phyloP scores from a whole-genome alignment of 2,888 invertebrate species.

The Amblyjoppa proteus region DNA sequence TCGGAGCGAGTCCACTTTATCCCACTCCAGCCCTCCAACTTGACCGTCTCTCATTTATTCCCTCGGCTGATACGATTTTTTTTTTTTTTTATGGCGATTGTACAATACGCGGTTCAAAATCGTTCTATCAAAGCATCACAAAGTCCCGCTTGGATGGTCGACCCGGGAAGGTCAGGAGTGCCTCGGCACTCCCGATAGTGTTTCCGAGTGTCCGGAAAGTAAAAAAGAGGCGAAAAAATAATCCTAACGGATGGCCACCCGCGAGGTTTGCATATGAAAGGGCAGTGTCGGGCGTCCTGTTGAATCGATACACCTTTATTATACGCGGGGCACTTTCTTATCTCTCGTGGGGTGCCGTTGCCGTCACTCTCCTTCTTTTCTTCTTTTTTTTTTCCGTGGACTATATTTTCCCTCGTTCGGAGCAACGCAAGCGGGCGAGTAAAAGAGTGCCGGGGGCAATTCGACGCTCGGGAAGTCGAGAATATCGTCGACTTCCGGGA shows the following conservation, averaged over 20 bases:
- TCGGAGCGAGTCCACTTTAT: no score
- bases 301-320: conserved; percentile 84
- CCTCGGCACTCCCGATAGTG: conserved; percentile 34
- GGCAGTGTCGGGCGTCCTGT: conserved; percentile 68
- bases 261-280: conserved; percentile 84
- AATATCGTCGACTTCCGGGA: conserved; percentile 83
- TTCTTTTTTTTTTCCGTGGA: conserved; percentile 29
- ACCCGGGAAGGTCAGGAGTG: conserved; percentile 33
- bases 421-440: conserved; percentile 31
- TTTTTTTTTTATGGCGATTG: conserved; percentile 1
- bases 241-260: conserved; percentile 84
- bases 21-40: background rate
- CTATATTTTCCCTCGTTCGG: conserved; percentile 51
- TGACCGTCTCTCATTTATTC: background rate
- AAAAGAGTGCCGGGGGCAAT: conserved; percentile 56
- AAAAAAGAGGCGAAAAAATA: conserved; percentile 76
- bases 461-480: conserved; percentile 77
- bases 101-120: background rate
- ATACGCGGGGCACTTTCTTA: conserved; percentile 81
- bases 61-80: background rate
- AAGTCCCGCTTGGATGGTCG: conserved; percentile 17
- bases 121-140: conserved; percentile 35
- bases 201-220: conserved; percentile 34
- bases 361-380: conserved; percentile 31
- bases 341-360: conserved; percentile 74